Evolutionary conservation across 30 jellyfish, hydroid and myxozoan species (phyloP), one percentile per base, ranked within the genome.

Genomic region (Hydractinia symbiolongicarpus): DNA sequence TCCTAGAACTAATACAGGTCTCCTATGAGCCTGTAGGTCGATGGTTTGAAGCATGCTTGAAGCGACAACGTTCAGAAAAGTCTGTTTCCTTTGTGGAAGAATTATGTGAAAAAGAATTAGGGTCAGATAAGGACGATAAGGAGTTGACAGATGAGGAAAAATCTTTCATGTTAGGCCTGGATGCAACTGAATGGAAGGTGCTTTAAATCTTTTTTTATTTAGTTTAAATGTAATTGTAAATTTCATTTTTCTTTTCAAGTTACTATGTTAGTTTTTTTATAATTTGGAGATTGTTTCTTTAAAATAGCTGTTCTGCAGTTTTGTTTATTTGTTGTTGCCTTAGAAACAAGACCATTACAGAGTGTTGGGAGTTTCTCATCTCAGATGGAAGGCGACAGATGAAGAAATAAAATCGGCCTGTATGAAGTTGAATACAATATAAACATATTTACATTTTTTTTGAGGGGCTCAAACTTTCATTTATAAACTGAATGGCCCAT

Each of bases 1-100:
- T 64, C 4, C 74, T 64, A 77, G 85, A 55, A 49, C 60, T 77
- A 30, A 60, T 30, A 10, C 53, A 54, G 14, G 55, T 81, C 13
- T 77, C 77, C 9, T 93, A 75, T 84, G 98, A 93, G 76, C 98
- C 96, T 6, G 96, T 93, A 79, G 98, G 98, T 44, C 91, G 98
- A 44, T 93, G 96, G 96, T 93, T 87, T 78, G 98, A 93, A 76
- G 91, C 95, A 10, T 87, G 84, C 84, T 40, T 83, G 52, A 79
- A 90, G 62, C 79, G 95, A 67, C 95, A 84, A 61, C 90, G 90
- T 49, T 86, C 86, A 62, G 95, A 86, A 8, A 76, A 76, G 57
- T 79, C 96, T 1, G 73, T 83, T 9, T 93, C 98, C 49, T 11
- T 93, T 5, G 56, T 79, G 51, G 94, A 90, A 11, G 94, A 87